These are phyloP conservation scores for Epinotia demarniana DNA, from an alignment of 2,888 invertebrate genomes.

Conservation along the genomic window DNA sequence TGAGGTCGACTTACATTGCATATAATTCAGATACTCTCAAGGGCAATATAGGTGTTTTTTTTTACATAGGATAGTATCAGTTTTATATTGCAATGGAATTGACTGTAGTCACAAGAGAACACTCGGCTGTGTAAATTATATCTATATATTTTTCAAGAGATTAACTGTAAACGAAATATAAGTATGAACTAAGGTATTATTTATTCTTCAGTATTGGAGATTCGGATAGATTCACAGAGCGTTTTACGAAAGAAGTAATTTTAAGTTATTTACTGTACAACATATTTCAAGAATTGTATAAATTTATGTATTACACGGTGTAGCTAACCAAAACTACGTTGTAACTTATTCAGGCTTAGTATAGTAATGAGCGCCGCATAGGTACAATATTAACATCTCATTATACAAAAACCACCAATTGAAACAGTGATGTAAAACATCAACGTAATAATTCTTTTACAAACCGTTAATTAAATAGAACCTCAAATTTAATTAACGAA, in stretches of 20 bases:
- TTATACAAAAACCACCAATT: slow-evolving; percentile 3
- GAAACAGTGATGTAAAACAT: slow-evolving; percentile 4
- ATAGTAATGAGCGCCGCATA: slow-evolving; percentile 3
- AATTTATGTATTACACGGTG: background rate
- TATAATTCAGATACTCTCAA: too few species aligned
- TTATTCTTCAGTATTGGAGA: too few species aligned
- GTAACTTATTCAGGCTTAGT: background rate
- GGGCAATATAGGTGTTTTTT: too few species aligned
- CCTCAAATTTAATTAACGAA: slow-evolving; percentile 10
- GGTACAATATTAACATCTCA: background rate
- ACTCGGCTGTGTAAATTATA: too few species aligned
- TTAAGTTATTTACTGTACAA: too few species aligned
- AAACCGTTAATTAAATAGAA: slow-evolving; percentile 15
- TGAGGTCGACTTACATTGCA: too few species aligned
- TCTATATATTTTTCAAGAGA: too few species aligned
- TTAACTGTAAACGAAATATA: too few species aligned
- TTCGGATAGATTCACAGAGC: too few species aligned
- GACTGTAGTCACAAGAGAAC: too few species aligned
- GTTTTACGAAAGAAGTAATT: background rate
- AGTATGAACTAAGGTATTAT: background rate
- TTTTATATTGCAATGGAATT: too few species aligned
- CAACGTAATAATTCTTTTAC: slow-evolving; percentile 20
- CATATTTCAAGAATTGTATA: background rate
- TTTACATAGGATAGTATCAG: too few species aligned
- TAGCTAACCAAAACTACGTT: background rate